Percentiles rank a stretch among this genome's conserved stretches.
Conservation (phyloP, 2,888 invertebrate genomes). For the Caradrina clavipalpis region DNA sequence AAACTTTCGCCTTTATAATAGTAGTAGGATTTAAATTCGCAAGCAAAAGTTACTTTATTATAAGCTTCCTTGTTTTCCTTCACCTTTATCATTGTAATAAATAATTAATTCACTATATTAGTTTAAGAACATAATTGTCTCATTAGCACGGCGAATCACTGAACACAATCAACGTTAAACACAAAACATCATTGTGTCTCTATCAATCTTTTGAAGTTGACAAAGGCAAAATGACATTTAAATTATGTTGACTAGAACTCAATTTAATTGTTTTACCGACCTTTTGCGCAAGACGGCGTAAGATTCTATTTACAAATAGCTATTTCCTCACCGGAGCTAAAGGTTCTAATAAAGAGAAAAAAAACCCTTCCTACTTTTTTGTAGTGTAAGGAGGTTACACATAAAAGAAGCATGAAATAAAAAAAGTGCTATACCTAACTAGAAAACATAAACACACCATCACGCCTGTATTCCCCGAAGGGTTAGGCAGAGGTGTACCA, state of each 20-base stretch:
- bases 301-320: not conserved
- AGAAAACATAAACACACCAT: no score
- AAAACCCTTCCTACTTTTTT: not conserved
- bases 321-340: not conserved
- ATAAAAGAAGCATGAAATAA: no score
- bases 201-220: slow-evolving; percentile 1
- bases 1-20: no score
- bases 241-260: slow-evolving; percentile 1
- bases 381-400: no score
- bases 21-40: no score
- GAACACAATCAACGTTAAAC: slow-evolving; percentile 1
- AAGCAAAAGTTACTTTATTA: no score
- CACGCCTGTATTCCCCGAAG: no score
- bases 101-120: not conserved
- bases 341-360: not conserved
- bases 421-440: no score
- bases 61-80: not conserved
- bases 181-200: not conserved
- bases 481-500: no score
- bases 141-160: not conserved
- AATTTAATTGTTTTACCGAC: slow-evolving; percentile 4
- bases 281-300: not conserved
- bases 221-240: slow-evolving; percentile 3
- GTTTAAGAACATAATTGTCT: not conserved
- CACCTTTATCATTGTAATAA: not conserved